These are phyloP conservation scores for Botia almorhae DNA, from an alignment of 2,797 vertebrate genomes.

Conservation along the genomic window DNA sequence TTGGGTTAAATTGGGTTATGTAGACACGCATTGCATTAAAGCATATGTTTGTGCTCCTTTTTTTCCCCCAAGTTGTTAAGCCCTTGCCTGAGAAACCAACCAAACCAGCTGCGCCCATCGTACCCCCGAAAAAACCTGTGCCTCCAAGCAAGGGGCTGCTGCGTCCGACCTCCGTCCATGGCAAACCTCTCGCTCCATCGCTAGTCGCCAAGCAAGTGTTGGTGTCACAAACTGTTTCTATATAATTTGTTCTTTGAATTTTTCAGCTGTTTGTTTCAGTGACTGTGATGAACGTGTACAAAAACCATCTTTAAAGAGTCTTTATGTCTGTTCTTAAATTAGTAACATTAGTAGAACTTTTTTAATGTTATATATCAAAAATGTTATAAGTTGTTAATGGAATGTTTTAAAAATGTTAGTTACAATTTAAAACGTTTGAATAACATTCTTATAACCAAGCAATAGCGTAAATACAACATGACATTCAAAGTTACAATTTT, in stretches of 20 bases:
- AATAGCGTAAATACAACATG: too few species aligned
- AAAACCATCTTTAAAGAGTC: not conserved
- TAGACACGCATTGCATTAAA: not conserved
- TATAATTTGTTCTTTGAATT: too few species aligned
- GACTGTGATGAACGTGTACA: not conserved
- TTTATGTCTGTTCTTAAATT: not conserved
- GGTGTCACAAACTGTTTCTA: not conserved
- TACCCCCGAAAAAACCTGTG: slow-evolving; percentile 92
- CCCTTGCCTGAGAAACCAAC: slow-evolving; percentile 80
- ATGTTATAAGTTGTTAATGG: too few species aligned
- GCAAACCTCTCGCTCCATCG: slow-evolving; percentile 84
- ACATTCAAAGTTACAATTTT: too few species aligned
- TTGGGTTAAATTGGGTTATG: not conserved
- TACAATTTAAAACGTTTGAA: too few species aligned
- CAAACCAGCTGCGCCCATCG: slow-evolving; percentile 89
- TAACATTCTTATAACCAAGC: too few species aligned
- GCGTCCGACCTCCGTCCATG: slow-evolving; percentile 75
- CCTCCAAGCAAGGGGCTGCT: slow-evolving; percentile 83
- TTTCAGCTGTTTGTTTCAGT: not conserved
- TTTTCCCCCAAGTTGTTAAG: slow-evolving; percentile 82
- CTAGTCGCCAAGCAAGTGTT: slow-evolving; percentile 70
- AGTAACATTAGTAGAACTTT: too few species aligned
- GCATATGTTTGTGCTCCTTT: slow-evolving; percentile 2
- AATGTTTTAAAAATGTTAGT: too few species aligned
- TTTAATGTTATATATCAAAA: too few species aligned